These are phyloP conservation scores for Peromyscus californicus DNA, from an alignment of 2,113 vertebrate genomes.

Conservation along the genomic window DNA sequence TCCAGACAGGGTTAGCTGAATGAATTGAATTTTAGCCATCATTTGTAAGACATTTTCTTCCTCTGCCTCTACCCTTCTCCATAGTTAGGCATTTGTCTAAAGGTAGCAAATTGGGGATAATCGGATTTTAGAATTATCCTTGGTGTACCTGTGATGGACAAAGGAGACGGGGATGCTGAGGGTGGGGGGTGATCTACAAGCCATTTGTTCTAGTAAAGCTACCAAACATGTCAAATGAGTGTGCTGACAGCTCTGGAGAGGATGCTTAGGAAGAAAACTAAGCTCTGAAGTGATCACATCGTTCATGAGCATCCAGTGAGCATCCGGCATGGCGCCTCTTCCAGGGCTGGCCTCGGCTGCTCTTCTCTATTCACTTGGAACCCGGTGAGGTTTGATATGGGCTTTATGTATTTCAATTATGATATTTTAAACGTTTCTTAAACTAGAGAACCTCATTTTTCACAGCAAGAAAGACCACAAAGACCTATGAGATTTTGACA, in stretches of 20 bases:
- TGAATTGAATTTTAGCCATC: not conserved
- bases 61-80: not conserved
- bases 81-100: slow-evolving; percentile 17
- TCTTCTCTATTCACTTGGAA: not conserved
- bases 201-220: not conserved
- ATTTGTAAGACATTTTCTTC: not conserved
- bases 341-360: not conserved
- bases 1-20: not conserved
- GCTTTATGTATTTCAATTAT: not conserved
- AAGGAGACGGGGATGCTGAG: not conserved
- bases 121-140: not conserved
- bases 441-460: not conserved
- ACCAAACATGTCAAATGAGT: not conserved
- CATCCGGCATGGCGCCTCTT: rapidly evolving
- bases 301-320: not conserved
- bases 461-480: not conserved
- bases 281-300: not conserved
- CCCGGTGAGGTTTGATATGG: rapidly evolving
- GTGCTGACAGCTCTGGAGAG: not conserved
- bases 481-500: not conserved
- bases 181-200: not conserved
- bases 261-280: not conserved
- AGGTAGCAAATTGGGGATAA: not conserved
- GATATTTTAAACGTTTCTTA: not conserved
- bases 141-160: not conserved